Base-by-base conservation (phyloP, 2,888 invertebrate genomes). In the Lepidochitona cinerea region DNA sequence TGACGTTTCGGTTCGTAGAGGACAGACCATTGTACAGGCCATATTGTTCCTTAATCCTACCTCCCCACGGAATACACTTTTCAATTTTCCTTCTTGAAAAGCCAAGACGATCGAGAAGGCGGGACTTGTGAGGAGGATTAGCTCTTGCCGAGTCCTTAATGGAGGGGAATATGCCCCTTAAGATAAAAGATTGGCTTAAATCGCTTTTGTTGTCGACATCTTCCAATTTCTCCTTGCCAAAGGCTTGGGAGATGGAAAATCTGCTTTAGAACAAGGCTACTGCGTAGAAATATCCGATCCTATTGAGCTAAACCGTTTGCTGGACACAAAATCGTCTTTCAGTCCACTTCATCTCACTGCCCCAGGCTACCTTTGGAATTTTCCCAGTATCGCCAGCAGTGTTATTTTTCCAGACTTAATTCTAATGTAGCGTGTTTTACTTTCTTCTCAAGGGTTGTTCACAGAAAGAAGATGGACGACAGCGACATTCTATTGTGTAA, bases 151-250 rank as follows among this genome's bases (percentile, higher is more conserved):
- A 59, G 29, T 29, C 32, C 26, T 29, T 59, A 59, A 59, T 59
- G 59, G 59, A 23, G 59, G 32, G 23, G 59, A 59, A 59, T 59
- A 29, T 59, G 59, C 59, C 59, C 29, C 59, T 59, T 59, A 32
- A 59, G 59, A 59, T 59, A 59, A 59, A 59, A 59, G 59, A 59
- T 59, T 59, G 59, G 59, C 59, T 59, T 59, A 59, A 59, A 59
- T 59, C 59, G 59, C 32, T 29, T 59, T 59, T 59, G 59, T 59
- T 59, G 59, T 23, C 59, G 29, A 59, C 59, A 59, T 59, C 59
- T 59, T 59, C 32, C 59, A 59, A 59, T 59, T 59, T 59, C 59
- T 59, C 29, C 29, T 26, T 29, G 59, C 59, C 32, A 23, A 14
- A 12, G 59, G 59, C 59, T 59, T 29, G 29, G 59, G 23, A 23